Conservation (phyloP, 2,888 invertebrate species). For the Hirudinaria manillensis region DNA sequence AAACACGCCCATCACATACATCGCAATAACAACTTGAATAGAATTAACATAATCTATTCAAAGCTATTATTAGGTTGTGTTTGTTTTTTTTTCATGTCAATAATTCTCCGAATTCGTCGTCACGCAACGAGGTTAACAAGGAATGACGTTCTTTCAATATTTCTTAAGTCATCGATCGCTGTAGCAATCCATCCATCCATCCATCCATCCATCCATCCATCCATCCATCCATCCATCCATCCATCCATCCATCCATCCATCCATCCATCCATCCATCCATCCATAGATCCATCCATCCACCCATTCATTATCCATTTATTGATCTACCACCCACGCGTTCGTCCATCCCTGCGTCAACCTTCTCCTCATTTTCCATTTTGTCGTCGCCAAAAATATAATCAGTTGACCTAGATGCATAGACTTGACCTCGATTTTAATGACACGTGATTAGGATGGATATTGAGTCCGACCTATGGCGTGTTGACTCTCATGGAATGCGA, state of each 20-base stretch:
- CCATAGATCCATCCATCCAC: too few species aligned
- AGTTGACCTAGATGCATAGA: background rate
- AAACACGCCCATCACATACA: too few species aligned
- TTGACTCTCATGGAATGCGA: background rate
- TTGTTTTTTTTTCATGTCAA: background rate
- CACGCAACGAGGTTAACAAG: background rate
- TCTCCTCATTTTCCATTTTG: background rate
- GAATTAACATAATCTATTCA: background rate
- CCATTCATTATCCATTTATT: too few species aligned
- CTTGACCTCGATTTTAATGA: conserved; percentile 15
- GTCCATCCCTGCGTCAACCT: background rate
- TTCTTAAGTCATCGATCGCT: too few species aligned
- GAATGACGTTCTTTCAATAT: background rate
- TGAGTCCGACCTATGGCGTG: conserved; percentile 18
- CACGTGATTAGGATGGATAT: conserved; percentile 13
- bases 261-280: too few species aligned
- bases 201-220: too few species aligned
- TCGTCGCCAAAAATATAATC: background rate
- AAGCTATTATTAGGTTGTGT: background rate
- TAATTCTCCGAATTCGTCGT: background rate
- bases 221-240: too few species aligned
- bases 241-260: too few species aligned
- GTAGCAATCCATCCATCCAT: too few species aligned
- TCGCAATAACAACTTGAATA: background rate
- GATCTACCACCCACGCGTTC: background rate